A percentile compares a stretch with the other conserved stretches of the same genome.
These are phyloP conservation scores for Temnothorax ravouxi DNA, from an alignment of 2,888 invertebrate species.

Conservation along the genomic window DNA sequence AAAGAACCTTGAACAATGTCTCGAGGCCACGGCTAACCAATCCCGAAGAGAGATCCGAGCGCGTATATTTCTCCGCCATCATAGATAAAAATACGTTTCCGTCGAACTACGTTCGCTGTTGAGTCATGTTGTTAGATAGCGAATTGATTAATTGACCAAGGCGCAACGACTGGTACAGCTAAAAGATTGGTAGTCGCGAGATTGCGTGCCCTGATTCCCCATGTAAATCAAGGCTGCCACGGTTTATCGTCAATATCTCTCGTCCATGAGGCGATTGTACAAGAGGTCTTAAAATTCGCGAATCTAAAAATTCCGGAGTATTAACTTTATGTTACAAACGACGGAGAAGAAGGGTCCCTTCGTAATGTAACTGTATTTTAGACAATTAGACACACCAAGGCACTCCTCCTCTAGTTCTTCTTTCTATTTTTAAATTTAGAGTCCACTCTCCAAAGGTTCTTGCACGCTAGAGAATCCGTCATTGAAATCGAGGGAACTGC, in stretches of 20 bases:
- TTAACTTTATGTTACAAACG: not conserved
- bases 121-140: slow-evolving; percentile 30
- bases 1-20: slow-evolving; percentile 65
- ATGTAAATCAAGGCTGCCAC: slow-evolving; percentile 30
- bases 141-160: slow-evolving; percentile 43
- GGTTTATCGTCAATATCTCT: slow-evolving; percentile 37
- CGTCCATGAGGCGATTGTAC: not conserved
- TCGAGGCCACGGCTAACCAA: slow-evolving; percentile 67
- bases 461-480: not conserved
- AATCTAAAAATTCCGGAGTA: not conserved
- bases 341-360: not conserved
- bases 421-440: not conserved
- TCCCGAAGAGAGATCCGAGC: slow-evolving; percentile 6
- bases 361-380: not conserved
- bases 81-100: slow-evolving; percentile 42
- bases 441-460: not conserved
- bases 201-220: slow-evolving; percentile 30
- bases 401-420: not conserved
- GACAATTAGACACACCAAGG: not conserved
- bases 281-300: not conserved
- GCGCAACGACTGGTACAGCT: slow-evolving; percentile 11
- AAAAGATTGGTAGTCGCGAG: slow-evolving; percentile 7
- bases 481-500: not conserved
- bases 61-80: not conserved
- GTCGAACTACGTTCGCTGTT: slow-evolving; percentile 1